Percentiles rank a stretch among this genome's conserved stretches.
Evolutionary conservation across 2,888 invertebrate species (phyloP).

Genomic region (Drosophila pseudotakahashii): DNA sequence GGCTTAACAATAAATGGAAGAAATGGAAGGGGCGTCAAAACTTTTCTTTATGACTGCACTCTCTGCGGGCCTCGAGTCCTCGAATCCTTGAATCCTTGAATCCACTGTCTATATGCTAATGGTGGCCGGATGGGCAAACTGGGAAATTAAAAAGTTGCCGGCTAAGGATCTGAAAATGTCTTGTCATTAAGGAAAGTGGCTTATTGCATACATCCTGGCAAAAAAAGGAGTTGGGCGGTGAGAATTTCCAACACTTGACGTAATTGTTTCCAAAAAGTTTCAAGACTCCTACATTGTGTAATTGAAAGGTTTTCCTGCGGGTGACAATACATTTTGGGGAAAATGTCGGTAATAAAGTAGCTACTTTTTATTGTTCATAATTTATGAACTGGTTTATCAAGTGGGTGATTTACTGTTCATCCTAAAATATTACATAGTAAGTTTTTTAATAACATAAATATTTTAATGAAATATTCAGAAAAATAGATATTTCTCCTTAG

Average conservation of each 20-base stretch:
- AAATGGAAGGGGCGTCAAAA: constrained; percentile 27
- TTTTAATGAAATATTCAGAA: not conserved
- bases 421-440: too few species aligned
- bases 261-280: constrained; percentile 43
- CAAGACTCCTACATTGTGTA: constrained; percentile 9
- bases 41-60: constrained; percentile 69
- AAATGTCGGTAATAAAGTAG: constrained; percentile 1
- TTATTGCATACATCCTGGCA: constrained; percentile 25
- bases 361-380: constrained; percentile 4
- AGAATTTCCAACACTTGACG: constrained; percentile 19
- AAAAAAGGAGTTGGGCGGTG: constrained; percentile 17
- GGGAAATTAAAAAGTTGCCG: constrained; percentile 66
- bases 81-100: not conserved
- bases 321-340: constrained; percentile 10
- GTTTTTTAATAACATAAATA: too few species aligned
- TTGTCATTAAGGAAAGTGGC: constrained; percentile 44
- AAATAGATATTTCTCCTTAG: too few species aligned
- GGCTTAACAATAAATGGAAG: constrained; percentile 55
- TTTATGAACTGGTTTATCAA: not conserved
- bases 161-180: constrained; percentile 36
- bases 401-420: not conserved
- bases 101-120: constrained; percentile 61
- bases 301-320: constrained; percentile 25
- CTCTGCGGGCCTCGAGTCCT: constrained; percentile 18
- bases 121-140: constrained; percentile 60